phyloP scores from a whole-genome alignment of 2,888 invertebrate genomes.

The Isotomurus palustris region DNA sequence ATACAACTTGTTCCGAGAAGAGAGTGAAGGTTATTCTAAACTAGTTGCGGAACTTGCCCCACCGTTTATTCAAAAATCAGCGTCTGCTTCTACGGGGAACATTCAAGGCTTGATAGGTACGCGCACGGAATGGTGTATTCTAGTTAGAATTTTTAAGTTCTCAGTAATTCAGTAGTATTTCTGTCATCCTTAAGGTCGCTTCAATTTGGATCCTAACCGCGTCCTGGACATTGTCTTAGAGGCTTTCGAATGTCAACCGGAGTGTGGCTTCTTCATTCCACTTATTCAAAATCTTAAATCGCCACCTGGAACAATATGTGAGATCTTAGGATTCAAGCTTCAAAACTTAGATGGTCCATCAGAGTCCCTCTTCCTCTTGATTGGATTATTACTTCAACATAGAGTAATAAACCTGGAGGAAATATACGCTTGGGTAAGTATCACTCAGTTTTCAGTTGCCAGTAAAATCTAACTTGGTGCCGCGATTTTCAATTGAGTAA shows the following conservation, averaged over 20 bases:
- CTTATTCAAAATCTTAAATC: conserved; percentile 82
- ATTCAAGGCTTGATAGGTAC: conserved; percentile 89
- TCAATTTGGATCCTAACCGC: conserved; percentile 97
- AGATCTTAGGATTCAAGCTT: conserved; percentile 91
- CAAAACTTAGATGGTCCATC: conserved; percentile 46
- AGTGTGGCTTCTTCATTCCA: conserved; percentile 77
- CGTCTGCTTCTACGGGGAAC: conserved; percentile 72
- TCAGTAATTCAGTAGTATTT: conserved; percentile 4
- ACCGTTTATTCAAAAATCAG: conserved; percentile 61
- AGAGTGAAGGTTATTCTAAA: conserved; percentile 98
- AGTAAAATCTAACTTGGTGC: not conserved
- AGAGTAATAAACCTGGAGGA: conserved; percentile 78
- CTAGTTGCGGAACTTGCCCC: conserved; percentile 89
- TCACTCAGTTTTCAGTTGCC: not conserved
- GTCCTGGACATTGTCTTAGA: conserved; percentile 94
- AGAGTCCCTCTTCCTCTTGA: conserved; percentile 77
- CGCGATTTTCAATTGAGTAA: conserved; percentile 1
- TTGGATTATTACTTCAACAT: conserved; percentile 84
- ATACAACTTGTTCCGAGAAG: conserved; percentile 96
- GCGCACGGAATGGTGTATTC: not conserved
- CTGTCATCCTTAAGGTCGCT: conserved; percentile 68
- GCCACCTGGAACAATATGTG: conserved; percentile 80
- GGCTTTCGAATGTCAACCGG: conserved; percentile 84
- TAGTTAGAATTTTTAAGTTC: too few relatives aligned
- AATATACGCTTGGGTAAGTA: conserved; percentile 84